Conservation (phyloP, 2,113 vertebrate genomes). For the Coptodon rendalli region DNA sequence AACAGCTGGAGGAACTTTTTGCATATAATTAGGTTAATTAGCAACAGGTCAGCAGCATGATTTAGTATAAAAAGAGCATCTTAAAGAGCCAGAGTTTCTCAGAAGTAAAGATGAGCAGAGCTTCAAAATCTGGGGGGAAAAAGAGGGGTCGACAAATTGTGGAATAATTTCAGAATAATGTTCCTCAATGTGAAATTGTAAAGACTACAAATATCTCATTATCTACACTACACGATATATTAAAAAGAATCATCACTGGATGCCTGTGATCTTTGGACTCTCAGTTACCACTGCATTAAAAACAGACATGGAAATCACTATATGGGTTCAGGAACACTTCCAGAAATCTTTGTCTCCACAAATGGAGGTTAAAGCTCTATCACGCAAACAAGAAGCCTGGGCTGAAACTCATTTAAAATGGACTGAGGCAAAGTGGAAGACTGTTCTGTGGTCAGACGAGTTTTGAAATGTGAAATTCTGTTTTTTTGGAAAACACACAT, state of each 20-base stretch:
- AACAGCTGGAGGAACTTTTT: neutral
- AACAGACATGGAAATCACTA: neutral
- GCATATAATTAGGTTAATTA: neutral
- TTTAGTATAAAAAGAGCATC: neutral
- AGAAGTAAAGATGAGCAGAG: neutral
- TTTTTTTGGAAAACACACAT: neutral
- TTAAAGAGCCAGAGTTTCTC: neutral
- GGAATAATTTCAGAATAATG: neutral
- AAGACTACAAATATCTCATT: neutral
- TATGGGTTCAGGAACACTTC: neutral
- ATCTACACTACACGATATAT: neutral
- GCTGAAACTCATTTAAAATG: neutral
- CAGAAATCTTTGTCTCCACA: neutral
- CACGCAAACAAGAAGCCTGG: neutral
- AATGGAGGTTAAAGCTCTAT: neutral
- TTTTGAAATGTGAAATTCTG: neutral
- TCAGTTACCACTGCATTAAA: neutral
- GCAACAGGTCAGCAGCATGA: neutral
- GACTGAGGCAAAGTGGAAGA: neutral
- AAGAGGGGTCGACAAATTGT: neutral
- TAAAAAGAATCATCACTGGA: neutral
- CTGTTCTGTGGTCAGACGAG: neutral
- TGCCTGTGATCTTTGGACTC: neutral
- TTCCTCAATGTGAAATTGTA: neutral
- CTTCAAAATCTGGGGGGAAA: neutral